These are phyloP conservation scores for Grantiella picta DNA, from an alignment of 2,113 vertebrate genomes.

Conservation along the genomic window DNA sequence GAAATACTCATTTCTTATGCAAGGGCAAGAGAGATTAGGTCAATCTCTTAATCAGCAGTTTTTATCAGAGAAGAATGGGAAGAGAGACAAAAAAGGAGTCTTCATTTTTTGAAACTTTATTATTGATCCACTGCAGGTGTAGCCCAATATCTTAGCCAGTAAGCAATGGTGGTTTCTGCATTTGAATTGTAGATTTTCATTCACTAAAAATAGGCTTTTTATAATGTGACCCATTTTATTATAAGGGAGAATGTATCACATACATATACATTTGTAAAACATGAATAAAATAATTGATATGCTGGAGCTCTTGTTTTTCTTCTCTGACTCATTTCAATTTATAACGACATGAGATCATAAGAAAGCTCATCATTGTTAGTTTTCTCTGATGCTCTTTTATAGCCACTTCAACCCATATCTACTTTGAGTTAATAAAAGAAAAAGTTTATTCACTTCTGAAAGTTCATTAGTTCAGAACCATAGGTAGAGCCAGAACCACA, in stretches of 20 bases:
- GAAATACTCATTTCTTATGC: neutral
- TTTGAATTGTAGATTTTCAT: neutral
- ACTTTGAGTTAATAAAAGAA: neutral
- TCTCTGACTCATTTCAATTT: neutral
- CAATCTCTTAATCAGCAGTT: neutral
- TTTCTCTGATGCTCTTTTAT: neutral
- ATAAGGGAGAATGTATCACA: neutral
- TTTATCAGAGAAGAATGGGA: neutral
- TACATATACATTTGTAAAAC: neutral
- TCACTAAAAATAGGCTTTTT: neutral
- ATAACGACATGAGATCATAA: neutral
- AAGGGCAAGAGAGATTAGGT: neutral
- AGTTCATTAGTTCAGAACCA: neutral
- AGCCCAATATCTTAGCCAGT: neutral
- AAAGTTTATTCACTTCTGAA: neutral
- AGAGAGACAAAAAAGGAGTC: neutral
- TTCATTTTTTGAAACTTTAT: neutral
- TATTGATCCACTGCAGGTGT: fast-evolving
- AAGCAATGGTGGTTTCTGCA: neutral
- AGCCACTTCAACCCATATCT: neutral
- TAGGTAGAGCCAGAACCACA: neutral
- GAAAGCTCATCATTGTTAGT: neutral
- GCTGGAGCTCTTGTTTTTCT: neutral
- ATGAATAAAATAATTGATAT: neutral
- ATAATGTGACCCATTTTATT: neutral